Base-by-base conservation (phyloP, 2,113 vertebrate genomes). In the Alethe castanea region DNA sequence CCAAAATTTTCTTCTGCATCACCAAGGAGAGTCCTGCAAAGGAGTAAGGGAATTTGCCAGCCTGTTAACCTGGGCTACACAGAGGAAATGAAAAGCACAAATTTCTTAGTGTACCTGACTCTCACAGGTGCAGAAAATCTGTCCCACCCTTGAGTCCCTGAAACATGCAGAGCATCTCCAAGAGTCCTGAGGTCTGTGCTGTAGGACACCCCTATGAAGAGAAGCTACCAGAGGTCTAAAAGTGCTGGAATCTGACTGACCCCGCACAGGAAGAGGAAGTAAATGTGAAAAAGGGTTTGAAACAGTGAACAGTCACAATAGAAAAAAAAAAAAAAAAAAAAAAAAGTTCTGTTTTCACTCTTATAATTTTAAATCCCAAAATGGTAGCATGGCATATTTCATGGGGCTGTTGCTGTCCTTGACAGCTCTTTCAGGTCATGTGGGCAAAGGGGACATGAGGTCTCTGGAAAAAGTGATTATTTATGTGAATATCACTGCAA, bases 331-430 rank as follows among this genome's bases (percentile, higher is more conserved):
- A 50, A 42, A 42, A 15, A 7, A 38, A 33, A 31, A 17, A 12
- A 36, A 57, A 40, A 17, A 11, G 0, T 29, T 42, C 12, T 4
- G 3, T 22, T 57, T 38, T 2, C 6, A 9, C 2, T 3, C 9
- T 5, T 17, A 12, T 4, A 1, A 22, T 81, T 84, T 56, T 8
- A 44, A 70, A 56, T 66, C 5, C 31, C 14, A 5, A 40, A 81
- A 35, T 1, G 3, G 14, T 18, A 6, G 19, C 0, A 0, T 44
- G 59, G 11, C 17, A 28, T 29, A 28, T 78, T 90, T 73, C 36
- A 28, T 1, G 3, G 29, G 40, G 19, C 3, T 80, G 9, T 29
- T 5, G 0, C 52, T 42, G 18, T 67, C 61, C 31, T 59, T 53
- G 19, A 71, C 22, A 54, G 8, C 11, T 66, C 19, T 74, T 65